These are phyloP conservation scores for Lycopodina hypogea DNA, from an alignment of 37 sponge, comb jelly and placozoan genomes.

Conservation along the genomic window DNA sequence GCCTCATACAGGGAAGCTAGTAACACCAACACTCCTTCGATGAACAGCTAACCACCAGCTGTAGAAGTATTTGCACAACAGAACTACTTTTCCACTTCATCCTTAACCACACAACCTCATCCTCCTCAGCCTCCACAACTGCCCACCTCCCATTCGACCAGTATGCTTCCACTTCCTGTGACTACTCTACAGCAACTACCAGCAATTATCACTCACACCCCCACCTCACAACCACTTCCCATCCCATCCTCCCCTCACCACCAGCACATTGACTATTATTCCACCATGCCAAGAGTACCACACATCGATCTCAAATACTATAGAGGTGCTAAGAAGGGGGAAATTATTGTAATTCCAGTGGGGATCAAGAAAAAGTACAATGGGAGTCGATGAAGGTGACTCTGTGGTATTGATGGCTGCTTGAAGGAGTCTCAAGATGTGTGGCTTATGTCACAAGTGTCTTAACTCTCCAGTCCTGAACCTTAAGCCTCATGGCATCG, in stretches of 20 bases:
- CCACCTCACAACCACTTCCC: background rate
- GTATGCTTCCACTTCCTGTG: slow-evolving; percentile 12
- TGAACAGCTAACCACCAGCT: slow-evolving; percentile 12
- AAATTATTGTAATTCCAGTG: slow-evolving; percentile 56
- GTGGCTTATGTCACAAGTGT: slow-evolving; percentile 61
- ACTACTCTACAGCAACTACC: background rate
- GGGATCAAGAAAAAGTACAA: slow-evolving; percentile 73
- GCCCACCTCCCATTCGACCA: slow-evolving; percentile 8
- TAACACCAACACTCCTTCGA: background rate
- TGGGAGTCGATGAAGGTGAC: slow-evolving; percentile 66
- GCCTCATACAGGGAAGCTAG: slow-evolving; percentile 44
- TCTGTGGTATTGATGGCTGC: slow-evolving; percentile 63
- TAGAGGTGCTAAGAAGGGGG: slow-evolving; percentile 66
- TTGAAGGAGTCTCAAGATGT: slow-evolving; percentile 70
- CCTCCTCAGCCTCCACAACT: slow-evolving; percentile 4
- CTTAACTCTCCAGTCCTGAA: slow-evolving; percentile 53
- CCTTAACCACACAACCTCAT: background rate
- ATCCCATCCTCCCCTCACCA: slow-evolving; percentile 9
- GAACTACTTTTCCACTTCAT: slow-evolving; percentile 12
- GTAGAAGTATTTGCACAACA: slow-evolving; percentile 23
- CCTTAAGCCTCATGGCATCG: slow-evolving; percentile 15
- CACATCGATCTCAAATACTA: slow-evolving; percentile 53
- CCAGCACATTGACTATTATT: slow-evolving; percentile 29
- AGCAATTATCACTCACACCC: background rate
- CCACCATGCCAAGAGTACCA: slow-evolving; percentile 22